phyloP scores from a whole-genome alignment of 2,888 invertebrate genomes.

The Andricus quercusramuli region DNA sequence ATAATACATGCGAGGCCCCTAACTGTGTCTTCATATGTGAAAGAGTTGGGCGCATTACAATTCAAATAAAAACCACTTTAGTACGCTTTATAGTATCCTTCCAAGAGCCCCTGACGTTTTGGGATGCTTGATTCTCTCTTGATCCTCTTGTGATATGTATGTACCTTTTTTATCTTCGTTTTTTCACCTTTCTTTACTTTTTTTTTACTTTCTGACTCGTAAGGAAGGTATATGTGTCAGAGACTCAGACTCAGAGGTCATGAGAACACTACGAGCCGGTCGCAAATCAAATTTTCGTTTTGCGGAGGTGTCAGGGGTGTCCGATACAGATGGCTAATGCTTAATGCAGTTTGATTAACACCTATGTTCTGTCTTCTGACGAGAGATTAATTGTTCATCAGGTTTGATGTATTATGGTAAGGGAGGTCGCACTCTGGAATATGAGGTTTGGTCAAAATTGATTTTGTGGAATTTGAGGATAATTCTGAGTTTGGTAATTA shows the following conservation, averaged over 20 bases:
- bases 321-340: slow-evolving; percentile 1
- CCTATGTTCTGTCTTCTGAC: not conserved
- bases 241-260: not conserved
- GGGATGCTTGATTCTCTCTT: slow-evolving; percentile 10
- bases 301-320: not conserved
- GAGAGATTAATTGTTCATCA: slow-evolving; percentile 6
- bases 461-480: not conserved
- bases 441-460: not conserved
- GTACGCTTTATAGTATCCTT: not conserved
- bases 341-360: slow-evolving; percentile 9
- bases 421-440: not conserved
- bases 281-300: slow-evolving; percentile 25
- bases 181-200: not conserved
- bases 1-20: not conserved
- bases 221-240: not conserved
- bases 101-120: not conserved
- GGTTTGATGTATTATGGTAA: not conserved
- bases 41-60: slow-evolving; percentile 8
- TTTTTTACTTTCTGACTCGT: not conserved
- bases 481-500: not conserved
- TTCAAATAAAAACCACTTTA: slow-evolving; percentile 33
- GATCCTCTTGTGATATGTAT: slow-evolving; percentile 12
- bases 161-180: not conserved
- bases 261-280: not conserved
- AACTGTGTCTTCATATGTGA: slow-evolving; percentile 12